Base-by-base conservation (phyloP, 2,797 vertebrate species). In the Aldrovandia affinis region DNA sequence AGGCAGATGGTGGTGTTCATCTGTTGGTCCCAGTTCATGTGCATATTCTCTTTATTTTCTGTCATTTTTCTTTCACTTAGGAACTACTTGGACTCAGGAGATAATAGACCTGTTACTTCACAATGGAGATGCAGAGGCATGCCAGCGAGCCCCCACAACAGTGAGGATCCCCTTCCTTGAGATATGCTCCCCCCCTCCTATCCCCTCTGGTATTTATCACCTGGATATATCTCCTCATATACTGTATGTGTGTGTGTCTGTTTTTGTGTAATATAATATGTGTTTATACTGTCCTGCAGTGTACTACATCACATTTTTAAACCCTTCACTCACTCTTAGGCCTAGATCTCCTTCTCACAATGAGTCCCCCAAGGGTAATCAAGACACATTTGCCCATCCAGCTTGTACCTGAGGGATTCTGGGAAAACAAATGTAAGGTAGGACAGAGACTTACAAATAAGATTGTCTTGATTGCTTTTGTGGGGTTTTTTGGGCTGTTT, bases 401-500 rank as follows among this genome's bases (percentile, higher is more conserved):
- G 25, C 88, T 96, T 20, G 85, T 96, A 59, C 96, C 96, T 20
- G 88, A 90, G 75, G 92, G 92, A 68, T 95, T 96, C 90, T 96
- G 94, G 95, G 89, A 94, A 55, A 94, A 95, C 14, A 79, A 36
- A 8, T 96, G 95, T 91, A 96, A 96, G 96, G 95, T 96, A 91
- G 91, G 57, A 85, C 0, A 73, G 20, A 61, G 9, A 44, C 36
- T 39, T 18, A 39, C 68, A 7, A 25, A 42, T 42, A n/a, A n/a
- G n/a, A n/a, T n/a, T n/a, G n/a, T n/a, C n/a, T n/a, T n/a, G n/a
- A n/a, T n/a, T n/a, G n/a, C n/a, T n/a, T n/a, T n/a, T n/a, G n/a
- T n/a, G n/a, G n/a, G n/a, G n/a, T n/a, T n/a, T n/a, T n/a, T n/a
- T n/a, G n/a, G n/a, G n/a, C n/a, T n/a, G n/a, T n/a, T n/a, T n/a